Evolutionary conservation across 2,797 vertebrate species (phyloP).

Genomic region (Glossophaga mutica): DNA sequence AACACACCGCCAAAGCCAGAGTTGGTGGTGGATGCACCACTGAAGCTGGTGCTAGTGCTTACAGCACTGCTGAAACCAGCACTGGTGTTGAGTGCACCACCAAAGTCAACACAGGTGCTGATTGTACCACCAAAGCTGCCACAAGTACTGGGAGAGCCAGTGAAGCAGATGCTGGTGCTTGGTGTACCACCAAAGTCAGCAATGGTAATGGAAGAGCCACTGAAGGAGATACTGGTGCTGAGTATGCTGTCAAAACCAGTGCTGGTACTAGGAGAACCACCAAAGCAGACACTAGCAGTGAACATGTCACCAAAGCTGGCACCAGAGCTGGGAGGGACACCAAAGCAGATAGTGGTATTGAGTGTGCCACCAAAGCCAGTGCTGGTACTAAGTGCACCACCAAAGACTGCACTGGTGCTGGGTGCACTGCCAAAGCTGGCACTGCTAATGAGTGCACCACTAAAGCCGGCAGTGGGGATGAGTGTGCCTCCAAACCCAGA

Average conservation of each 20-base stretch:
- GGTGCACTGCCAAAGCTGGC: conserved; percentile 28
- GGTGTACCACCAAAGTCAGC: conserved; percentile 31
- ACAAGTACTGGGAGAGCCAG: neutral
- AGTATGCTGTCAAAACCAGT: conserved; percentile 46
- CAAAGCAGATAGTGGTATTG: conserved; percentile 47
- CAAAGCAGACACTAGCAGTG: conserved; percentile 54
- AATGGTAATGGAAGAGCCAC: neutral
- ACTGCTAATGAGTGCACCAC: neutral
- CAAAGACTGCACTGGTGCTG: conserved; percentile 44
- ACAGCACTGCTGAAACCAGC: neutral
- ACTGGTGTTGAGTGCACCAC: neutral
- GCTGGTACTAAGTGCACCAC: conserved; percentile 47
- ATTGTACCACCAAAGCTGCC: neutral
- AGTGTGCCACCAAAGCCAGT: conserved; percentile 59
- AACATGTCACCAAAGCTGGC: conserved; percentile 55
- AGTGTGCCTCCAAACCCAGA: conserved; percentile 30
- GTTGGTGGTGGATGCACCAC: neutral
- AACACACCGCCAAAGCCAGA: conserved; percentile 34
- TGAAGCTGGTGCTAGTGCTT: neutral
- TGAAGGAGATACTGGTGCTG: conserved; percentile 49
- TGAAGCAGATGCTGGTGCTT: conserved; percentile 45
- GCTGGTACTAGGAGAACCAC: conserved; percentile 28
- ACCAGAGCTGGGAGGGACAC: conserved; percentile 16
- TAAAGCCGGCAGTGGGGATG: conserved; percentile 7
- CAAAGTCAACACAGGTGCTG: neutral